Evolutionary conservation across 2,888 invertebrate species (phyloP), one percentile per base, ranked within the genome.

Genomic region (Cybosia mesomella): DNA sequence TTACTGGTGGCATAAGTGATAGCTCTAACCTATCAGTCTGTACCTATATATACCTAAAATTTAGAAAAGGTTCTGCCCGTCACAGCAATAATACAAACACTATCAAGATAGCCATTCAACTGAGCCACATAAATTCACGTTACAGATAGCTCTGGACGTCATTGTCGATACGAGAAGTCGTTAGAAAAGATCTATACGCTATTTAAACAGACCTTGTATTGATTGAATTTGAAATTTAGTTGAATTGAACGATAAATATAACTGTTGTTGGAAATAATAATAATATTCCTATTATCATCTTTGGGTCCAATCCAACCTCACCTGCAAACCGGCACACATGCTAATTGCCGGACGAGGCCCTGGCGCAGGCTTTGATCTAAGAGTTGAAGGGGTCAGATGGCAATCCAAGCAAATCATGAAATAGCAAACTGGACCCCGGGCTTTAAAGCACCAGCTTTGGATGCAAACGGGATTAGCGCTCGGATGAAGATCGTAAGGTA

Each of bases 71-170:
- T 18, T 5, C 18, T 43, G 18, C 43, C 1, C 4, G 1, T 43
- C 18, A 11, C 5, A 7, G 5, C 18, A 7, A 43, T 18, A 3
- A 18, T 49, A 49, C 15, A 49, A n/a, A 34, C 9, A 7, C 49
- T 9, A n/a, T 49, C 49, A 49, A 49, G n/a, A 49, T n/a, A 49
- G 9, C 49, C 15, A n/a, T 49, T 8, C 49, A n/a, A 49, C 49
- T n/a, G 49, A 49, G 49, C 49, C 49, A 49, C 49, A 49, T 49
- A 49, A 49, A 49, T 49, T 49, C 49, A 49, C 49, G 49, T 49
- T n/a, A n/a, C n/a, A 49, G 49, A 49, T n/a, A 49, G 49, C n/a
- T 18, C 18, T 7, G 18, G 18, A 18, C 8, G 43, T 7, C 43
- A n/a, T 49, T 49, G 49, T 49, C 49, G n/a, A 18, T 49, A n/a